Base-by-base conservation (phyloP, 2,888 invertebrate genomes). In the Lasioglossum lativentre region DNA sequence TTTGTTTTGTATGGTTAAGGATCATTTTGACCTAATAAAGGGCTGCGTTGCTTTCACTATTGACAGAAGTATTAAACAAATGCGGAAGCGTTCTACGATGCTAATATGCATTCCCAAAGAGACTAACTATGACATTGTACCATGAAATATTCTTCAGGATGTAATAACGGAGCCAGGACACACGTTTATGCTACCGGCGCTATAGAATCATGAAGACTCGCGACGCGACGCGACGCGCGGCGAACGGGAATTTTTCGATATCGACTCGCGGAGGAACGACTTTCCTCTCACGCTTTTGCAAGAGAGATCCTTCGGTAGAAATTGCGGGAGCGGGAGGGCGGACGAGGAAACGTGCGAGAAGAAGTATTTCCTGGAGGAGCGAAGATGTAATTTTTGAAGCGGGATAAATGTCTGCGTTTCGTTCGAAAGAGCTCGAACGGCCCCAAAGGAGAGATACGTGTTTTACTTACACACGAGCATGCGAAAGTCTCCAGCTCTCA, bases 381-480 rank as follows among this genome's bases (percentile, higher is more conserved):
- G 84, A 56, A 75, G 79, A 75, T 75, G 85, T 59, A 76, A 79
- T 85, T 81, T 86, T 80, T 85, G 52, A 70, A 75, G 14, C 71
- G 86, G 30, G 78, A 86, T 82, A 86, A 86, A 81, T 71, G 86
- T 68, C 72, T 68, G 80, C 81, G 78, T 78, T 78, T 72, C 81
- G 66, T 47, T 74, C 70, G 82, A 71, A 78, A 45, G 82, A 86
- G 73, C 76, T 74, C 75, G 82, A 85, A 68, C 66, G 77, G 63
- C 79, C 79, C 86, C 82, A 56, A 72, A 86, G 86, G 82, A 80
- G 79, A 74, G 82, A 86, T 86, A 82, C 79, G 78, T 66, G 79
- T 82, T 77, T 82, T 77, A 66, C 77, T 80, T 71, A 66, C 72
- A 59, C 75, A 66, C 66, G 66, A 34, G 63, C 75, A 40, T 56